Evolutionary conservation across 2,113 vertebrate genomes (phyloP).

Genomic region (Henicopernis longicauda): DNA sequence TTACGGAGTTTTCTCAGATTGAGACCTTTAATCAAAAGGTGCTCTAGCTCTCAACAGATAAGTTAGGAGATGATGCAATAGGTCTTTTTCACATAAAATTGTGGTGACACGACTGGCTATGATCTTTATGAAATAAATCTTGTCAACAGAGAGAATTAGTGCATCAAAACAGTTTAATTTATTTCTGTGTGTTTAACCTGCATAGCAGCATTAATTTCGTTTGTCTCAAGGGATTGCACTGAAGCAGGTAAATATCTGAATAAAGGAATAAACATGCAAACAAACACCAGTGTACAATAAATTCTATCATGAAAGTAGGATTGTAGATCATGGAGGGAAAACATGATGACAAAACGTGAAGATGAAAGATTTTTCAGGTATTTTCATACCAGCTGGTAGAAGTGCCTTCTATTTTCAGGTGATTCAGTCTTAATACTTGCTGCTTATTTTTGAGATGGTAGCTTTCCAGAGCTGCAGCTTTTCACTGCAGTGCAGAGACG

Average conservation of each 20-base stretch:
- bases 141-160: not conserved
- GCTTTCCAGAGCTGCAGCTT: slow-evolving; percentile 55
- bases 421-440: not conserved
- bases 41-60: not conserved
- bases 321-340: not conserved
- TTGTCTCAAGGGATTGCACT: not conserved
- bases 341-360: not conserved
- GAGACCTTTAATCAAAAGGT: not conserved
- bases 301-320: not conserved
- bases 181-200: not conserved
- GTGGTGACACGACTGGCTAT: not conserved
- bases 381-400: not conserved
- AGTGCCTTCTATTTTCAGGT: not conserved
- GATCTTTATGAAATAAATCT: not conserved
- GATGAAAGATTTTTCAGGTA: not conserved
- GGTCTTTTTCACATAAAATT: not conserved
- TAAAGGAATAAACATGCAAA: not conserved
- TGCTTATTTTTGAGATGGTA: not conserved
- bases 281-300: not conserved
- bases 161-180: not conserved
- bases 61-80: not conserved
- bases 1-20: not conserved
- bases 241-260: not conserved
- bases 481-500: slow-evolving; percentile 66
- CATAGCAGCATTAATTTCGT: not conserved